Conservation (phyloP, 2,888 invertebrate species). For the Caenorhabditis virilis region DNA sequence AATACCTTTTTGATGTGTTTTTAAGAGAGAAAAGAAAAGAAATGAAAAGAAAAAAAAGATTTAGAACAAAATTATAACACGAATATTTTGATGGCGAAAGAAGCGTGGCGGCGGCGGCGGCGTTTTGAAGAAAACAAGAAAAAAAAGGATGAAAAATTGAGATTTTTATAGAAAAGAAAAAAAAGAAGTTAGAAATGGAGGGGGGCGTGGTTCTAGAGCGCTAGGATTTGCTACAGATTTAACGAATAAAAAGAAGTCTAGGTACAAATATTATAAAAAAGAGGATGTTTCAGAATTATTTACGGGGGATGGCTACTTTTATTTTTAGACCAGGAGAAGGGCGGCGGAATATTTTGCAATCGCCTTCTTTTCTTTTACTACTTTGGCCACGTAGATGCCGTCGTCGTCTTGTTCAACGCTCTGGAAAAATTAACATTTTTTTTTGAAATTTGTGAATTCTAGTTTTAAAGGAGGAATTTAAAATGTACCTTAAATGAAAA, state of each 20-base stretch:
- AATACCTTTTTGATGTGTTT: conserved; percentile 17
- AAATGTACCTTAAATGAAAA: too few relatives aligned
- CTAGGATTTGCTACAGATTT: too few relatives aligned
- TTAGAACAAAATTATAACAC: conserved; percentile 18
- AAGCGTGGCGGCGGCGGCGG: conserved; percentile 22
- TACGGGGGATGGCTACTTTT: neutral
- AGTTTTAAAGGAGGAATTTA: too few relatives aligned
- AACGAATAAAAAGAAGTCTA: too few relatives aligned
- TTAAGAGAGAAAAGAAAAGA: neutral
- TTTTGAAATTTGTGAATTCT: conserved; percentile 1
- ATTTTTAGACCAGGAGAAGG: conserved; percentile 24
- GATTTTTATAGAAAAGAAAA: neutral
- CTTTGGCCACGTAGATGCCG: conserved; percentile 61
- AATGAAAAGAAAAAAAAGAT: conserved; percentile 1
- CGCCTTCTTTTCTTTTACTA: conserved; percentile 65
- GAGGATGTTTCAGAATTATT: neutral
- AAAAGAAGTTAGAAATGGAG: too few relatives aligned
- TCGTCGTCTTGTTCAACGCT: conserved; percentile 55
- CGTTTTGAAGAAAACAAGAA: conserved; percentile 11
- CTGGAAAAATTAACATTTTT: conserved; percentile 34
- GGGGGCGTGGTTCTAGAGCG: too few relatives aligned
- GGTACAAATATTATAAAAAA: neutral
- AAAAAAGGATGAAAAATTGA: conserved; percentile 30
- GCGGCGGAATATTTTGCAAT: conserved; percentile 62
- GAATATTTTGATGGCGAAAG: conserved; percentile 39